Percentiles rank a stretch among this genome's conserved stretches.
Evolutionary conservation across 1,140 invertebrate species (phyloP).

Genomic region (Drosophila kohkoa): DNA sequence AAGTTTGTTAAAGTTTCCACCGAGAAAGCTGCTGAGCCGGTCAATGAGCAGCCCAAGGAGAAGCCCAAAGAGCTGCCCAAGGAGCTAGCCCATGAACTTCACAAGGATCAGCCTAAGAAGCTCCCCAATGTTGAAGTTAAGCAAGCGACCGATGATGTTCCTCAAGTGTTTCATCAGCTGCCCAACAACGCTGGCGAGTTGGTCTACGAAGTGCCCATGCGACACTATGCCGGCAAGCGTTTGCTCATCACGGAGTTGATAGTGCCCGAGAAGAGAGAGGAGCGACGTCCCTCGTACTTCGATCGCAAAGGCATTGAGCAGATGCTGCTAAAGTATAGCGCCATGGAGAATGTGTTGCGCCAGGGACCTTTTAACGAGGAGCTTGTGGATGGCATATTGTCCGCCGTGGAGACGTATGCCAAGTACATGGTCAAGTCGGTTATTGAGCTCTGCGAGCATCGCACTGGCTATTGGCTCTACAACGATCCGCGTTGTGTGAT

Average conservation of each 20-base stretch:
- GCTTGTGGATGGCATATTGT: conserved; percentile 42
- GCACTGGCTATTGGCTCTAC: conserved; percentile 32
- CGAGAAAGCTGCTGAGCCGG: too few species aligned
- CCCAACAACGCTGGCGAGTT: not conserved
- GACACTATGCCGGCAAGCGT: conserved; percentile 47
- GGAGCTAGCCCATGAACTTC: too few species aligned
- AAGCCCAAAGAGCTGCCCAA: too few species aligned
- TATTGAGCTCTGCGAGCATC: conserved; percentile 51
- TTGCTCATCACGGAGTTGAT: conserved; percentile 46
- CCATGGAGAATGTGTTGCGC: not conserved
- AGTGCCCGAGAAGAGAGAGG: conserved; percentile 27
- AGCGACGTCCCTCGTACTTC: conserved; percentile 43
- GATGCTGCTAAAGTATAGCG: conserved; percentile 28
- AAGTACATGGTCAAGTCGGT: conserved; percentile 11
- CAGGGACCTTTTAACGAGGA: not conserved
- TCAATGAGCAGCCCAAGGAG: too few species aligned
- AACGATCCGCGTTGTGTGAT: conserved; percentile 33
- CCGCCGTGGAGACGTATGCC: conserved; percentile 59
- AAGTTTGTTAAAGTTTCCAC: too few species aligned
- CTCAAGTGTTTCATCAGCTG: not conserved
- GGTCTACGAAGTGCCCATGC: conserved; percentile 43
- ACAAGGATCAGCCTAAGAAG: too few species aligned
- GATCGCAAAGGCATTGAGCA: conserved; percentile 24
- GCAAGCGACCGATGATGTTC: not conserved
- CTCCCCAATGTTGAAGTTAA: too few species aligned